Conservation (phyloP, 2,113 vertebrate genomes). For the Thryonomys swinderianus region DNA sequence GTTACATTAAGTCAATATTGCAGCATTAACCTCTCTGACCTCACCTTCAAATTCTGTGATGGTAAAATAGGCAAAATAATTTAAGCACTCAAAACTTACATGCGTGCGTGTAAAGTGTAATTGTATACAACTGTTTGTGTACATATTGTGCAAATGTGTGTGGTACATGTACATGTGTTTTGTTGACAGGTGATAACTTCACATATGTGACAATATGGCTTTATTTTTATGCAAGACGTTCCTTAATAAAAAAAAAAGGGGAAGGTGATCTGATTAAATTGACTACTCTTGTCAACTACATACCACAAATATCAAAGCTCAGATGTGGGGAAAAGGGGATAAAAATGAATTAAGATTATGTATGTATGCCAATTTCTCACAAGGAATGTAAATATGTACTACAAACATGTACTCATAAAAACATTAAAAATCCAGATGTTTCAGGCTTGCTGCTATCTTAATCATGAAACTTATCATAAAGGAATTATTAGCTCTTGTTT, state of each 20-base stretch:
- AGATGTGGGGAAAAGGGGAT: neutral
- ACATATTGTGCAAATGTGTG: neutral
- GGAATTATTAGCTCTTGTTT: neutral
- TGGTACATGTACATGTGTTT: neutral
- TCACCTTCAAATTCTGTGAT: neutral
- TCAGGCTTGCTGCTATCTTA: neutral
- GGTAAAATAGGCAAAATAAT: neutral
- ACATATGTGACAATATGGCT: neutral
- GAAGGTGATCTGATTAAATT: neutral
- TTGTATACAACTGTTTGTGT: neutral
- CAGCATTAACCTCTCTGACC: neutral
- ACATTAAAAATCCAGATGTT: neutral
- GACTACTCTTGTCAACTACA: neutral
- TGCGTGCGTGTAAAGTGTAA: neutral
- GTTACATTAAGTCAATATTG: neutral
- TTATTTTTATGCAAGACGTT: neutral
- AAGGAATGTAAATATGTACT: neutral
- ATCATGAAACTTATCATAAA: constrained; percentile 21
- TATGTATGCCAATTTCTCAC: neutral
- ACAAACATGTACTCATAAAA: neutral
- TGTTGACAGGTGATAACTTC: neutral
- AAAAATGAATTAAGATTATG: neutral
- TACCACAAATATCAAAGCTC: neutral
- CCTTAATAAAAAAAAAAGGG: neutral
- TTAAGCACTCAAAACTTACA: neutral